Percentiles rank a stretch among this genome's conserved stretches.
Evolutionary conservation across 2,113 vertebrate species (phyloP).

Genomic region (Stegastes partitus): DNA sequence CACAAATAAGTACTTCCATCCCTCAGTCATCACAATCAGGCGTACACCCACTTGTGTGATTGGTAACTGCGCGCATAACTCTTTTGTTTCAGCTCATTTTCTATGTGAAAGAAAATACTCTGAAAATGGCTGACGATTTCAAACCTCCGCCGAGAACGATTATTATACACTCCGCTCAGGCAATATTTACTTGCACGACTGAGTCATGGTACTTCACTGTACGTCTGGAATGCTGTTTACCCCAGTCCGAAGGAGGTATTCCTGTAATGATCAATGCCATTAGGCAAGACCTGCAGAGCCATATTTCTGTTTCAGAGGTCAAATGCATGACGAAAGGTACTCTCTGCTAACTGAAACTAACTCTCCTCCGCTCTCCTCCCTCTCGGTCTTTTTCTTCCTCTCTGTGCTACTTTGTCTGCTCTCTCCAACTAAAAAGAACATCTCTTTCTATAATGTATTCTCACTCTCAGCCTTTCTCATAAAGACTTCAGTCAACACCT

Average conservation of each 20-base stretch:
- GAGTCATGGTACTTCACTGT: constrained; percentile 65
- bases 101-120: constrained; percentile 32
- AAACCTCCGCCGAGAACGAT: constrained; percentile 55
- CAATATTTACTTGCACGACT: constrained; percentile 67
- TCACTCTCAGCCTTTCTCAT: constrained; percentile 53
- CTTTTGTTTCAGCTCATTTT: constrained; percentile 56
- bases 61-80: constrained; percentile 14
- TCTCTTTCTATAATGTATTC: constrained; percentile 57
- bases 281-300: constrained; percentile 60
- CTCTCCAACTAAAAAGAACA: constrained; percentile 44
- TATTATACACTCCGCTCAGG: constrained; percentile 61
- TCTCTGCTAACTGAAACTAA: constrained; percentile 34
- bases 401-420: constrained; percentile 42
- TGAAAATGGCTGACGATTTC: constrained; percentile 22
- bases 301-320: constrained; percentile 62
- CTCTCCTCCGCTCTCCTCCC: constrained; percentile 7
- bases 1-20: constrained; percentile 34
- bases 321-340: constrained; percentile 45
- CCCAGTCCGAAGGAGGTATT: constrained; percentile 56
- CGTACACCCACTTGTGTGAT: constrained; percentile 9
- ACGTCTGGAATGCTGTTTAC: constrained; percentile 48
- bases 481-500: constrained; percentile 73
- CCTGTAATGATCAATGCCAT: constrained; percentile 75
- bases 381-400: background rate
- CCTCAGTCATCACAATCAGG: constrained; percentile 18